A percentile compares a stretch with the other conserved stretches of the same genome.
Conservation (phyloP, 2,113 vertebrate species). For the Rhegmatorhina hoffmannsi region DNA sequence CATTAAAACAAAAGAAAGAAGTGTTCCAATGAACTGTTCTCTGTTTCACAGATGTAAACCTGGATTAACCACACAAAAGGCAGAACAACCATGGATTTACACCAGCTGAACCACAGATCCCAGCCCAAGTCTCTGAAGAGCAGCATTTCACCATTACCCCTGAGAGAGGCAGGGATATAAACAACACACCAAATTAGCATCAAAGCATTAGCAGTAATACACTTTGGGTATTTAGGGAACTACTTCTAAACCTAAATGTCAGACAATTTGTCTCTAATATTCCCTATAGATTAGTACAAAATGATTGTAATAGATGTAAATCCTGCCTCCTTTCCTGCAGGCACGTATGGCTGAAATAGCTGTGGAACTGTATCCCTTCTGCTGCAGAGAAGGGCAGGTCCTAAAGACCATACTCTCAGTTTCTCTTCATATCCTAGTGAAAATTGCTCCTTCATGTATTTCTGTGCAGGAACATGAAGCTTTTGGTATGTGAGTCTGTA, state of each 20-base stretch:
- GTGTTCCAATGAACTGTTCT: background rate
- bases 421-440: background rate
- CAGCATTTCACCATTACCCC: constrained; percentile 40
- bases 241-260: constrained; percentile 63
- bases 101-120: background rate
- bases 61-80: background rate
- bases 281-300: constrained; percentile 51
- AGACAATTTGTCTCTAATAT: constrained; percentile 59
- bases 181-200: constrained; percentile 52
- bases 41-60: background rate
- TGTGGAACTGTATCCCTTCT: background rate
- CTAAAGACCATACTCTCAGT: background rate
- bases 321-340: background rate
- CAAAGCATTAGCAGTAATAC: constrained; percentile 51
- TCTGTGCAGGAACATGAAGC: background rate
- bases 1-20: background rate
- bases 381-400: background rate
- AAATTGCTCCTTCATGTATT: background rate
- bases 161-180: constrained; percentile 18
- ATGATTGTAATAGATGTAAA: constrained; percentile 53
- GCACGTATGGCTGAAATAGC: background rate
- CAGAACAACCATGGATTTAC: background rate
- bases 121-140: background rate
- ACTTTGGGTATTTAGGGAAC: constrained; percentile 45
- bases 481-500: background rate